Percentiles rank a stretch among this genome's conserved stretches.
phyloP scores from a whole-genome alignment of 2,113 vertebrate species.

The Catharus minimus region DNA sequence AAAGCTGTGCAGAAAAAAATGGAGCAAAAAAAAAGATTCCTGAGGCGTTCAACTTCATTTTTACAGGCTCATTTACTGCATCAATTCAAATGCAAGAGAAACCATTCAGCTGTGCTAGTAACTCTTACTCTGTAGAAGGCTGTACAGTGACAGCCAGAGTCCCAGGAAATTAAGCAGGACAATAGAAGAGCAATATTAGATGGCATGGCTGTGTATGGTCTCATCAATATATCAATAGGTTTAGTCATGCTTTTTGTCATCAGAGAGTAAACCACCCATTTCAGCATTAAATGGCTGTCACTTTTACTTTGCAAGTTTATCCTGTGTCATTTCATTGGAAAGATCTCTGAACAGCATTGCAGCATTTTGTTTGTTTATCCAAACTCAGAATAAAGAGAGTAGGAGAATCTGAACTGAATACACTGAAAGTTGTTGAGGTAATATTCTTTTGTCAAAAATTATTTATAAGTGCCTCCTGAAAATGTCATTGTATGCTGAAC shows the following conservation, averaged over 20 bases:
- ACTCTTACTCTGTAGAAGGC: not conserved
- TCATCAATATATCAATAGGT: constrained; percentile 8
- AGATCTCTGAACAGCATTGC: not conserved
- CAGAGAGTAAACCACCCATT: not conserved
- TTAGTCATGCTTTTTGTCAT: constrained; percentile 47
- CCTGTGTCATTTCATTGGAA: not conserved
- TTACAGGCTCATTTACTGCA: not conserved
- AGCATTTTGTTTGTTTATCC: not conserved
- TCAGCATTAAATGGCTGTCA: constrained; percentile 32
- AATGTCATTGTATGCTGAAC: not conserved
- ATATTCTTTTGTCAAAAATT: not conserved
- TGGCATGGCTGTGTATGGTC: not conserved
- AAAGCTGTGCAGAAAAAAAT: not conserved
- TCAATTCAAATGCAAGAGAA: not conserved
- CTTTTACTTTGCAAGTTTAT: not conserved
- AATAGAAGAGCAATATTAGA: constrained; percentile 3
- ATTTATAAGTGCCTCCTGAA: not conserved
- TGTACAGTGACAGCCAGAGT: not conserved
- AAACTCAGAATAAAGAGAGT: not conserved
- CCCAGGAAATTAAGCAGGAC: constrained; percentile 6
- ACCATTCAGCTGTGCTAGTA: not conserved
- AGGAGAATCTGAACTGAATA: not conserved
- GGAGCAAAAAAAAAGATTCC: not conserved
- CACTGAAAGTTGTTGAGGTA: not conserved
- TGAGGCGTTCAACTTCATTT: not conserved